Conservation (phyloP, 2,797 vertebrate species). For the Premnoplex brunnescens region DNA sequence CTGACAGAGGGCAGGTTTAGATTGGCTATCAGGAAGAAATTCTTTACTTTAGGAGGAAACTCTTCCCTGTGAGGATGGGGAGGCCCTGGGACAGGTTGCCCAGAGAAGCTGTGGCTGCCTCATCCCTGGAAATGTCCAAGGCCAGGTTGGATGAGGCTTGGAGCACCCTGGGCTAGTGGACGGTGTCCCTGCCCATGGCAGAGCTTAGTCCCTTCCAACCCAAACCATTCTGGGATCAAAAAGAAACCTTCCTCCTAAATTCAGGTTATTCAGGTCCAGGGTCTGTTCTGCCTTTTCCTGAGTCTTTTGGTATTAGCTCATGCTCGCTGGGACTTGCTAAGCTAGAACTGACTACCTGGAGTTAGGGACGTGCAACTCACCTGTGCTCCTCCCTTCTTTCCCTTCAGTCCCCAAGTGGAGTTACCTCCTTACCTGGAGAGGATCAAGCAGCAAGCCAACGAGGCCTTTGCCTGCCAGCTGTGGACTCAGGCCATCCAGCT, state of each 20-base stretch:
- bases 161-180: accelerated
- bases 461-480: slow-evolving; percentile 95
- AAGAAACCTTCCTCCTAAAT: not conserved
- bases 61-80: not conserved
- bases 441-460: slow-evolving; percentile 96
- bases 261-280: not conserved
- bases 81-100: not conserved
- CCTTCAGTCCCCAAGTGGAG: slow-evolving; percentile 82
- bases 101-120: not conserved
- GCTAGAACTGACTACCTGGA: not conserved
- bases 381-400: not conserved
- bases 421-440: slow-evolving; percentile 91
- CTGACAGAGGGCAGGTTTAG: not conserved
- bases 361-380: not conserved
- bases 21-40: not conserved
- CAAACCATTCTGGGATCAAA: not conserved
- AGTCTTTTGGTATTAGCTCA: not conserved
- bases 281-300: not conserved
- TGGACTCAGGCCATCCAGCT: slow-evolving; percentile 99
- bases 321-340: not conserved
- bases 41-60: not conserved
- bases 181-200: not conserved
- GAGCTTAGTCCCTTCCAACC: not conserved
- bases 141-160: not conserved
- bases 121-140: not conserved